Base-by-base conservation (phyloP, 2,113 vertebrate species). In the Fulica atra region DNA sequence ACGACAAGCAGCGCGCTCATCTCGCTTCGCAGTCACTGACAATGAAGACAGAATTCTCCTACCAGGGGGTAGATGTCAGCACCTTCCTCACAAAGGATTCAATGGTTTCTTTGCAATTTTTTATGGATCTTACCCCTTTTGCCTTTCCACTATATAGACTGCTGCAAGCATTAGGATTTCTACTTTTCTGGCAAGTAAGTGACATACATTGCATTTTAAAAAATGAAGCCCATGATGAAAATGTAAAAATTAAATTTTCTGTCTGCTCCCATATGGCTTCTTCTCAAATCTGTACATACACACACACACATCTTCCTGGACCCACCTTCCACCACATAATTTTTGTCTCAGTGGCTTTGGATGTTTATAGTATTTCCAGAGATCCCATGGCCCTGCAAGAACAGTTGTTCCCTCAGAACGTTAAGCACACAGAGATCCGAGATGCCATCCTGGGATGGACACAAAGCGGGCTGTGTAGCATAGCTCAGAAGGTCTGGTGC, bases 111-210 rank as follows among this genome's bases (percentile, higher is more conserved):
- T 73, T 72, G 26, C 24, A 33, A 11, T 35, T 64, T 81, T 81
- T 31, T 0, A 68, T 76, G 51, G 18, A 46, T 90, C 28, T 73
- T 69, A 50, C 13, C 8, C 13, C 20, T 88, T 93, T 77, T 1
- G 1, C 33, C 17, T 29, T 66, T 70, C 71, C 86, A 5, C 15
- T 77, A 33, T 66, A 76, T 54, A 82, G 46, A 74, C 46, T 74
- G 46, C 0, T 46, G 44, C 44, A 16, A 60, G 20, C 38, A 48
- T 35, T 56, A 78, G 42, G 48, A 89, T 94, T 94, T 82, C 38
- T 88, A 6, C 35, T 93, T 68, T 86, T 84, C 61, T 86, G 57
- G 48, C 33, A 88, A 76, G 26, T 70, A 88, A 77, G n/a, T 44
- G 2, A 65, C 11, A 64, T 31, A 12, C 3, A 9, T 66, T 66